Evolutionary conservation across 1,140 invertebrate genomes (phyloP).

Genomic region (Belonocnema kinseyi): DNA sequence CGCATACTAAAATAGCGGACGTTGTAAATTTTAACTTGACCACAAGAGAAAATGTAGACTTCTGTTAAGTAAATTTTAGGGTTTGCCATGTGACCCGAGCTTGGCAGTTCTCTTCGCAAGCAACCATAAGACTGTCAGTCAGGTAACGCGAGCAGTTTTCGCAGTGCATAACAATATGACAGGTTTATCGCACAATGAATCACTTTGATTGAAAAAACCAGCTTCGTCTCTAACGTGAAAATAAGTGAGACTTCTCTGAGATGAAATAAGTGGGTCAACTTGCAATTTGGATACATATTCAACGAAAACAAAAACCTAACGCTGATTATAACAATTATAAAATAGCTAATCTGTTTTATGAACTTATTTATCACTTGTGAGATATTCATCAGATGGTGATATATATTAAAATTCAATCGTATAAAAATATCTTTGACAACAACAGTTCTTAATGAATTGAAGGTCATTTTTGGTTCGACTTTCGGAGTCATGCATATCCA

Average conservation of each 20-base stretch:
- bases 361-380: no score
- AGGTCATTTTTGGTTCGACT: conserved; percentile 32
- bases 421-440: neutral
- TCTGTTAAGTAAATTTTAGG: neutral
- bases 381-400: no score
- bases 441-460: neutral
- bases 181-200: neutral
- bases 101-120: neutral
- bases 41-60: neutral
- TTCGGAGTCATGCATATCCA: conserved; percentile 32
- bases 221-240: neutral
- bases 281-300: no score
- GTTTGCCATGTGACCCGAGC: neutral
- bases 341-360: no score
- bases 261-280: neutral
- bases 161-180: neutral
- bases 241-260: neutral
- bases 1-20: neutral
- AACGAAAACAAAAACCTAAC: no score
- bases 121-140: neutral
- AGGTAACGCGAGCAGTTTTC: neutral
- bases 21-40: neutral
- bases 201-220: neutral
- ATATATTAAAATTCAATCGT: no score
- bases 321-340: no score